Percentiles rank a stretch among this genome's conserved stretches.
Conservation (phyloP, 2,888 invertebrate species). For the Thyatira batis region DNA sequence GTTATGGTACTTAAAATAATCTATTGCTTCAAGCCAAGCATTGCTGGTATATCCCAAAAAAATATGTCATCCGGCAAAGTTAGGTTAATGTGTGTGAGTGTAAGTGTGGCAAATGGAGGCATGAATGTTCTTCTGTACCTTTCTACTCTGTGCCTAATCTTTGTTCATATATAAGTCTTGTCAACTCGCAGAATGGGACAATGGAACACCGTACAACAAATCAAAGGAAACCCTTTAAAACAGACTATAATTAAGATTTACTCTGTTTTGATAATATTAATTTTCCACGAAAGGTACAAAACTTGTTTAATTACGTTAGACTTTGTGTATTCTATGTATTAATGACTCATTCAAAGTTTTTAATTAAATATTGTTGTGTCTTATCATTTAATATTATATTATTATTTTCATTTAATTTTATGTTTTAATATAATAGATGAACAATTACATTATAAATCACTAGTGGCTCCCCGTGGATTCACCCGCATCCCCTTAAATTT, state of each 20-base stretch:
- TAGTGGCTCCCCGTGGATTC: no score
- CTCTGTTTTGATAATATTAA: neutral
- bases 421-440: no score
- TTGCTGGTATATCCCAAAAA: no score
- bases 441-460: no score
- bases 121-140: neutral
- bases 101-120: neutral
- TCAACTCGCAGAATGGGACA: constrained; percentile 1
- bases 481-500: no score
- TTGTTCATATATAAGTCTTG: constrained; percentile 2
- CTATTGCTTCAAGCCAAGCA: no score
- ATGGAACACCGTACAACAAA: neutral
- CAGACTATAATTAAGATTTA: neutral
- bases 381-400: no score
- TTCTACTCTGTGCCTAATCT: neutral
- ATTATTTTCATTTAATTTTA: no score
- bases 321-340: neutral
- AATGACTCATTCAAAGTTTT: neutral
- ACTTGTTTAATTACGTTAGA: neutral
- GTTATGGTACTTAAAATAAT: no score
- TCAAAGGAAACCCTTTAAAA: constrained; percentile 1
- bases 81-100: neutral
- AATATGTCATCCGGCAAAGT: no score
- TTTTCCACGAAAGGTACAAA: neutral
- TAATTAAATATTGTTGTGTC: no score